Evolutionary conservation across 2,797 vertebrate species (phyloP).

Genomic region (Muscicapa comitata): DNA sequence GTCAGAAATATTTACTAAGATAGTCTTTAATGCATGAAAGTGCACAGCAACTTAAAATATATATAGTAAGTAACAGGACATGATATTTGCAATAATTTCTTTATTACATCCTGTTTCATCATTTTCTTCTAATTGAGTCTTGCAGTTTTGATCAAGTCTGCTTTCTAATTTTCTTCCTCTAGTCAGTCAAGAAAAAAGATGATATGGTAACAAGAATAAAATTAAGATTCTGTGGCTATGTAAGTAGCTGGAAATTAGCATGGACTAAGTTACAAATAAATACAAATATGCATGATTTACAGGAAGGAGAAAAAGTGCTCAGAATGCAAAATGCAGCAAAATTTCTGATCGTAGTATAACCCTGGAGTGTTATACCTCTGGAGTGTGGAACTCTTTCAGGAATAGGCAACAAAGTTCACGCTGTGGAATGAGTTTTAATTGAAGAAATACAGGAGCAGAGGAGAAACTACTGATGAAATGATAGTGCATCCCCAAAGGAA

Average conservation of each 20-base stretch:
- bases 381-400: neutral
- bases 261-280: neutral
- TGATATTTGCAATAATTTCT: neutral
- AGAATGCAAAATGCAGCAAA: neutral
- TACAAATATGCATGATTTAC: neutral
- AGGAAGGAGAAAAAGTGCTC: neutral
- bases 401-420: neutral
- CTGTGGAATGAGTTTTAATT: neutral
- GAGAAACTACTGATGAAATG: constrained; percentile 12
- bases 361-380: neutral
- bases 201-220: neutral
- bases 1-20: neutral
- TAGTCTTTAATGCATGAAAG: neutral
- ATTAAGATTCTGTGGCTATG: neutral
- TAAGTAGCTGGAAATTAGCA: constrained; percentile 1
- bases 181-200: neutral
- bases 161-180: neutral
- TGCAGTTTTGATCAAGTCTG: neutral
- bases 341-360: neutral
- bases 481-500: neutral
- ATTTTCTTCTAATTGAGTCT: neutral
- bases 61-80: neutral
- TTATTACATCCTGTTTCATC: neutral
- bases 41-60: neutral
- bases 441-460: neutral